These are phyloP conservation scores for Oreocharis arfaki DNA, from an alignment of 2,113 vertebrate genomes.

Conservation along the genomic window DNA sequence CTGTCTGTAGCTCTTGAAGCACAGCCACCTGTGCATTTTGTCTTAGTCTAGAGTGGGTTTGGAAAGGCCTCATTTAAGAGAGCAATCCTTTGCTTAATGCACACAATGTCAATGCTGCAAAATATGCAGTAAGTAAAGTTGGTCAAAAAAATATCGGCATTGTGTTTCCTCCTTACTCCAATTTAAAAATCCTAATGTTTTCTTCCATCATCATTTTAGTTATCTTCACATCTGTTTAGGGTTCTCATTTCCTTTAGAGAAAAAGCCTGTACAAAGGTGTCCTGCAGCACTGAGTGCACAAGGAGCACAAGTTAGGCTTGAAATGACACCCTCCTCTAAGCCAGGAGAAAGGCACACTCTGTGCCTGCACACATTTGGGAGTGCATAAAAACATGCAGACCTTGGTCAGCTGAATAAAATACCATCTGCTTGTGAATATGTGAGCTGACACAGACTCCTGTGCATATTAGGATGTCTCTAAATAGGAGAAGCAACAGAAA, in stretches of 20 bases:
- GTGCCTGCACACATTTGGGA: background rate
- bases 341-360: background rate
- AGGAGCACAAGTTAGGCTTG: background rate
- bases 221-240: background rate
- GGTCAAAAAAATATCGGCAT: fast-evolving
- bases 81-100: background rate
- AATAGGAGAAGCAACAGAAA: background rate
- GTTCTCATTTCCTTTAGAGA: background rate
- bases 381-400: background rate
- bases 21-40: background rate
- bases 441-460: background rate
- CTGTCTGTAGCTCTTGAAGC: background rate
- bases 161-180: background rate
- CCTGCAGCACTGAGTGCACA: background rate
- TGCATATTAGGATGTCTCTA: background rate
- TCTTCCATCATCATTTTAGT: background rate
- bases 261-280: background rate
- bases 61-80: background rate
- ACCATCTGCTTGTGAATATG: background rate
- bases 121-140: background rate
- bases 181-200: background rate
- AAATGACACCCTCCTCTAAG: background rate
- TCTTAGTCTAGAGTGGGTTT: background rate
- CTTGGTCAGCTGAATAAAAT: background rate
- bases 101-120: background rate